Conservation (phyloP, 2,113 vertebrate species). For the Mellivora capensis region DNA sequence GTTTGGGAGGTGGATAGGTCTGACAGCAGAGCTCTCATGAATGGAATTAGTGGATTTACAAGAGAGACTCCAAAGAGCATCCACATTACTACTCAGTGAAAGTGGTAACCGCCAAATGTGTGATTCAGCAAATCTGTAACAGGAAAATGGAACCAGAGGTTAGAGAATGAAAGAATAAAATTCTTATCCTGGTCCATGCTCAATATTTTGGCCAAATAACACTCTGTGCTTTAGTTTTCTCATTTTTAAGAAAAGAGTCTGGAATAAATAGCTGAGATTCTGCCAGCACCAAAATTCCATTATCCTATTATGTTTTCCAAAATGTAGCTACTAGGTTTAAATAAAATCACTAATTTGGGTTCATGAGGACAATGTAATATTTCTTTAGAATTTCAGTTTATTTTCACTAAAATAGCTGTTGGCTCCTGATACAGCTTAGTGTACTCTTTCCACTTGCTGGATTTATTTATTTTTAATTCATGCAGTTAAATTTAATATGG, state of each 20-base stretch:
- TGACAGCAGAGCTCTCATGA: neutral
- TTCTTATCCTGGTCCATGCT: neutral
- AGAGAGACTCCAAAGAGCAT: neutral
- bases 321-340: neutral
- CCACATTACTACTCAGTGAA: neutral
- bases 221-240: neutral
- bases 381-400: conserved; percentile 44
- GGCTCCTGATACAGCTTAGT: conserved; percentile 19
- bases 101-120: neutral
- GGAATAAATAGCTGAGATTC: neutral
- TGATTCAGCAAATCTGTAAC: neutral
- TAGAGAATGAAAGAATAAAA: neutral
- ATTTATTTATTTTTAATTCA: conserved; percentile 62
- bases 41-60: neutral
- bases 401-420: conserved; percentile 35
- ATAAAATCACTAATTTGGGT: neutral
- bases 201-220: neutral
- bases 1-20: neutral
- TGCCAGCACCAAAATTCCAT: neutral
- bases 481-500: conserved; percentile 63
- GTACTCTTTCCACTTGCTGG: conserved; percentile 10
- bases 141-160: neutral
- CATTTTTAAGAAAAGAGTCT: neutral
- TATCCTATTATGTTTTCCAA: neutral
- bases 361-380: neutral